Percentiles rank a stretch among this genome's conserved stretches.
Conservation (phyloP, 2,888 invertebrate species). For the Cephus rjabovi region DNA sequence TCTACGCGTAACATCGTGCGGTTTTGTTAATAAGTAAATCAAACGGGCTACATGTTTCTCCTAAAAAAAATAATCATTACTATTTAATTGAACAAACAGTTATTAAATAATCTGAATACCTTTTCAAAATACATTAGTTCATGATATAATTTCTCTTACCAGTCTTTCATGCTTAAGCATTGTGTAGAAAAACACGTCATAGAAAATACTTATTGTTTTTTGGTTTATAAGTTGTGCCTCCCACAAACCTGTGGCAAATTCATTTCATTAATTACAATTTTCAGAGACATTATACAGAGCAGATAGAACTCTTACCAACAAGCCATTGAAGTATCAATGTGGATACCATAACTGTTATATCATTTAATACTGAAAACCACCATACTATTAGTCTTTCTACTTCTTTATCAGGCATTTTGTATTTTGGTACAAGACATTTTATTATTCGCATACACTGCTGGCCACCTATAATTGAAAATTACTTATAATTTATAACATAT, state of each 20-base stretch:
- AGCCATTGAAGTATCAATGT: conserved; percentile 51
- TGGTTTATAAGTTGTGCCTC: conserved; percentile 52
- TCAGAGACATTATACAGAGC: background rate
- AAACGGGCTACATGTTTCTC: conserved; percentile 49
- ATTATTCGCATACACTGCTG: conserved; percentile 40
- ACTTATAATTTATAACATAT: conserved; percentile 1
- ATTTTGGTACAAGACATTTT: conserved; percentile 54
- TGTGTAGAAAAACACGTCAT: conserved; percentile 49
- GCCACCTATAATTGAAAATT: conserved; percentile 33
- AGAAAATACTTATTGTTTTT: conserved; percentile 51
- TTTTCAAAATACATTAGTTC: background rate
- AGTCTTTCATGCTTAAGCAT: conserved; percentile 49
- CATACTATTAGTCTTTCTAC: conserved; percentile 46
- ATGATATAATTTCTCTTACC: conserved; percentile 34
- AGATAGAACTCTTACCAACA: conserved; percentile 23
- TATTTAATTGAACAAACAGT: background rate
- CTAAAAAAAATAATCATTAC: conserved; percentile 27
- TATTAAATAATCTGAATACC: background rate
- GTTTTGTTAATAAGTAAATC: conserved; percentile 56
- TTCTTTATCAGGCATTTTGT: conserved; percentile 33
- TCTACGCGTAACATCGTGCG: conserved; percentile 60
- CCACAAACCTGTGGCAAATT: conserved; percentile 41
- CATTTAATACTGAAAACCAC: conserved; percentile 37
- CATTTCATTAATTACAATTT: background rate
- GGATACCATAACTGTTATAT: conserved; percentile 41